Evolutionary conservation across 2,888 invertebrate species (phyloP), one percentile per base, ranked within the genome.

Genomic region (Latrodectus hesperus): DNA sequence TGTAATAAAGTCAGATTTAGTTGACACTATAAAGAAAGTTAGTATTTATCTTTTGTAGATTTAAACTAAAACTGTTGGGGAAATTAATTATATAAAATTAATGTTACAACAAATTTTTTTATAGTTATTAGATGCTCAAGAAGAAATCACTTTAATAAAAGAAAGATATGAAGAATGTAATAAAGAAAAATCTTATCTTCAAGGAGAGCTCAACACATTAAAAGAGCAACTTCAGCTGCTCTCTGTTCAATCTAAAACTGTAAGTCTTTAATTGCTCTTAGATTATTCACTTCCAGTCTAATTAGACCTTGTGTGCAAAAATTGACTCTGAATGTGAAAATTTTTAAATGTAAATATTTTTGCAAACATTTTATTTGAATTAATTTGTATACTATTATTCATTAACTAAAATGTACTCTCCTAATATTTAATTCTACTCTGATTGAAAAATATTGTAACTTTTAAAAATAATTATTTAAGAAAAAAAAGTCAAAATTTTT

Each of bases 121-220:
- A 16, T 68, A 91, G 91, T 92, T 95, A 91, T 93, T 94, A 91
- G 94, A 94, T 91, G 93, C 96, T 49, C 95, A 95, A 91, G 95
- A 96, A 92, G 96, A 96, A 92, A 93, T 96, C 90, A 94, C 95
- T 84, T 93, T 94, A 75, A 94, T 96, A 89, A 96, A 96, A 91
- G 95, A 95, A 92, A 94, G 95, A 90, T 96, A 95, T 93, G 95
- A 95, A 87, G 94, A 94, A 90, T 94, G 94, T 86, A 93, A 93
- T 90, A 90, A 91, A 60, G 91, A 92, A 89, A 91, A 92, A 77
- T 89, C 90, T 53, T 90, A 90, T 65, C 90, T 92, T 53, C 91
- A 91, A 84, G 88, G 94, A 89, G 94, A 95, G 91, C 93, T 96
- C 90, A 92, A 94, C 70, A 92, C 92, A 87, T 92, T 95, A 91